These are phyloP conservation scores for Heteropelma amictum DNA, from an alignment of 2,888 invertebrate species.

Conservation along the genomic window DNA sequence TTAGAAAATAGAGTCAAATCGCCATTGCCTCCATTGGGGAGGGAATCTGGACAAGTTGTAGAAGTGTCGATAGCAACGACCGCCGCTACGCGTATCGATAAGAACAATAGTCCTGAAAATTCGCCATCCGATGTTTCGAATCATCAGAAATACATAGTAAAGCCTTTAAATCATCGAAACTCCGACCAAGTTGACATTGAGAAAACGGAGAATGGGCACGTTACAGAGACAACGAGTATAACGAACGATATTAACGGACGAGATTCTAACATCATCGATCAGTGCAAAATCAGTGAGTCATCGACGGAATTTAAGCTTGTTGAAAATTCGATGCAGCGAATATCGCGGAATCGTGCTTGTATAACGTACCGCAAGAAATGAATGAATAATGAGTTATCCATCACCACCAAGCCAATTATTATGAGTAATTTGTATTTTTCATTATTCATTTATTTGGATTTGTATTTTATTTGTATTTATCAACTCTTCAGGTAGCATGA, in stretches of 20 bases:
- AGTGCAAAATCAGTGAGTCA: no score
- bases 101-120: constrained; percentile 17
- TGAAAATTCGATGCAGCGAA: not conserved
- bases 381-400: constrained; percentile 45
- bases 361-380: constrained; percentile 31
- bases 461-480: not conserved
- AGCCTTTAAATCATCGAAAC: constrained; percentile 1
- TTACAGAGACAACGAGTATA: constrained; percentile 8
- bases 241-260: constrained; percentile 15
- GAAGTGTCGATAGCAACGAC: constrained; percentile 49
- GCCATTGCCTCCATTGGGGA: constrained; percentile 2
- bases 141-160: constrained; percentile 27
- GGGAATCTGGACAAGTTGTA: constrained; percentile 34
- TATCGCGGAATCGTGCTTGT: no score
- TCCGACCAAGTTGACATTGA: constrained; percentile 13
- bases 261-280: no score
- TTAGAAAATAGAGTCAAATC: constrained; percentile 24
- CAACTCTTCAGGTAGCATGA: constrained; percentile 55
- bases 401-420: constrained; percentile 57
- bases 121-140: constrained; percentile 17
- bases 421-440: constrained; percentile 62
- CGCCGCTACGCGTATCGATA: constrained; percentile 8
- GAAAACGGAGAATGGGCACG: not conserved
- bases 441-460: no score
- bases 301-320: no score